These are phyloP conservation scores for Podiceps cristatus DNA, from an alignment of 2,113 vertebrate species.

Conservation along the genomic window DNA sequence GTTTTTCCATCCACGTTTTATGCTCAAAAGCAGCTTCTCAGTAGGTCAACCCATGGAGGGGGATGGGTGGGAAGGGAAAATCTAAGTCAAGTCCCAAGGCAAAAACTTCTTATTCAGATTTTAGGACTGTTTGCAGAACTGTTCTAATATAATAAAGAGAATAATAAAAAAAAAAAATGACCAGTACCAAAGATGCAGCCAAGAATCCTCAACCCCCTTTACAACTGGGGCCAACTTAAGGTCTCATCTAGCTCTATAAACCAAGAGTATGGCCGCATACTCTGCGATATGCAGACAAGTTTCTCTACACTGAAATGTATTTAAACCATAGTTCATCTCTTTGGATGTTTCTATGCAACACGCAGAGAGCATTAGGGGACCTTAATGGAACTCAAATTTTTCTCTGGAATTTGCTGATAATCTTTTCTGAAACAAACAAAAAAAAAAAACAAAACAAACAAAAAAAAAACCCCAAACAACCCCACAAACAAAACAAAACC, in stretches of 20 bases:
- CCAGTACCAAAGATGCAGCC: background rate
- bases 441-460: background rate
- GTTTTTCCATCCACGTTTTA: background rate
- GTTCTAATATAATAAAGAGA: background rate
- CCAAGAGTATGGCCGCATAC: background rate
- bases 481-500: no score
- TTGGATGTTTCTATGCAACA: background rate
- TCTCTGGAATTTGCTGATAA: background rate
- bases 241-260: background rate
- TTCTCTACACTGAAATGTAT: background rate
- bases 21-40: constrained; percentile 10
- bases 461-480: no score
- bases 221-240: background rate
- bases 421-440: background rate
- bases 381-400: constrained; percentile 26
- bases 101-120: constrained; percentile 6
- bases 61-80: background rate
- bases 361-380: background rate
- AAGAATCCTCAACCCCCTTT: background rate
- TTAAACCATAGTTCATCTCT: background rate
- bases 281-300: background rate
- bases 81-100: background rate
- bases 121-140: background rate
- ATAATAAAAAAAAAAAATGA: background rate
- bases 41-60: background rate